Evolutionary conservation across 2,888 invertebrate genomes (phyloP), one percentile per base, ranked within the genome.

Genomic region (Bellardia pandia): DNA sequence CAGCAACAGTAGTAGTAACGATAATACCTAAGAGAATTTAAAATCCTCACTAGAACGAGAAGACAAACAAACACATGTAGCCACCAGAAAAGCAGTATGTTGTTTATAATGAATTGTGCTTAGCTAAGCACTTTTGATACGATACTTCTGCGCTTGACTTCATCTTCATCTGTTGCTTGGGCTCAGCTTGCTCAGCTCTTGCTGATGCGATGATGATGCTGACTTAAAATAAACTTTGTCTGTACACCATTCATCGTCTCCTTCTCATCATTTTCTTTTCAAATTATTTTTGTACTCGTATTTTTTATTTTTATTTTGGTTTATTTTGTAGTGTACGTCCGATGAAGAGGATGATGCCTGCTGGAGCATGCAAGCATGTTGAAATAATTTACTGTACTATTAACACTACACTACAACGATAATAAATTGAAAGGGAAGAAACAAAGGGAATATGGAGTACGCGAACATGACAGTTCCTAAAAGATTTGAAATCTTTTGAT

Each of bases 351-450:
- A 60, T 60, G 71, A 76, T 71, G 69, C 51, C 56, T 74, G 58
- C 23, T 16, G 68, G 13, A 60, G 56, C 74, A 83, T 74, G 8
- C 68, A 83, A 76, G 80, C 68, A 85, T 78, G 69, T 40, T 87
- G 75, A 87, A 85, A 85, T 85, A 85, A 87, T 81, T 85, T 85
- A 85, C 81, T 87, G 78, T 85, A 87, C 81, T 87, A 85, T 87
- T 87, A 78, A 85, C 85, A 82, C 85, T 82, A 78, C 45, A 69
- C 69, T 45, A 77, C 75, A 69, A 80, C 60, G 79, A 64, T 56
- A 75, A 86, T 78, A 85, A 87, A 85, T 82, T 78, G 75, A 81
- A 85, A 85, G 78, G 85, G 66, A 85, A 85, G 85, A 51, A 87
- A 86, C 66, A 79, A 69, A 82, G 81, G 75, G 81, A 79, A 51